Conservation (phyloP, 2,888 invertebrate species). For the Tolmerus cingulatus region DNA sequence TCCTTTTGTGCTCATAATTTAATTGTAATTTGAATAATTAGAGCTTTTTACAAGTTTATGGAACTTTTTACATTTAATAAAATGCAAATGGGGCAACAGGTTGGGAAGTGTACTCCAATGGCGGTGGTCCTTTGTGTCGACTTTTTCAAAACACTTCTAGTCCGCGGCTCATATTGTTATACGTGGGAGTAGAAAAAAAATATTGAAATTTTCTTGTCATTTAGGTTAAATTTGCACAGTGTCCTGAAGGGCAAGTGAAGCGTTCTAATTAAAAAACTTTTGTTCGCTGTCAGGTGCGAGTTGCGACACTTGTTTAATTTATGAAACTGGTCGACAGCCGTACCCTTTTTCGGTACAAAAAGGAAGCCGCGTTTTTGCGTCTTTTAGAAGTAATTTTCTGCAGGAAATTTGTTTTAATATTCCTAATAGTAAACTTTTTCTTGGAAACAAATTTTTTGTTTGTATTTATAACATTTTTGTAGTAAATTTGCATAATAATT, state of each 20-base stretch:
- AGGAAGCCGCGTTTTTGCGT: not conserved
- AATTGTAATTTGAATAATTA: conserved; percentile 35
- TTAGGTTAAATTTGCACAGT: not conserved
- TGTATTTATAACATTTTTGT: no score
- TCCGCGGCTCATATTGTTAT: not conserved
- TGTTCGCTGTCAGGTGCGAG: conserved; percentile 19
- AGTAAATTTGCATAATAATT: no score
- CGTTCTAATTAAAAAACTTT: conserved; percentile 30
- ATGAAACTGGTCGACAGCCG: not conserved
- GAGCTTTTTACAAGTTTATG: conserved; percentile 13
- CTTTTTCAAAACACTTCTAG: not conserved
- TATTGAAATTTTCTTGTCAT: conserved; percentile 5
- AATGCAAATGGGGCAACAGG: conserved; percentile 28
- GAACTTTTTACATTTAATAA: conserved; percentile 16
- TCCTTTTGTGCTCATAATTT: conserved; percentile 7
- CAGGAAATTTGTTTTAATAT: not conserved
- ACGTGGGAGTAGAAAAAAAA: not conserved
- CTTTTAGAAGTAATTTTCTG: not conserved
- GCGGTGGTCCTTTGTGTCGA: not conserved
- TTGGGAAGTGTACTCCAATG: not conserved
- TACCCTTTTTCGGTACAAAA: not conserved
- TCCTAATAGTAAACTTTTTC: not conserved
- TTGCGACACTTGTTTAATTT: conserved; percentile 23
- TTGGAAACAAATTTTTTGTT: not conserved
- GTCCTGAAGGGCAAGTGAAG: conserved; percentile 5